phyloP scores from a whole-genome alignment of 2,888 invertebrate species.

The Gonocerus acuteangulatus region DNA sequence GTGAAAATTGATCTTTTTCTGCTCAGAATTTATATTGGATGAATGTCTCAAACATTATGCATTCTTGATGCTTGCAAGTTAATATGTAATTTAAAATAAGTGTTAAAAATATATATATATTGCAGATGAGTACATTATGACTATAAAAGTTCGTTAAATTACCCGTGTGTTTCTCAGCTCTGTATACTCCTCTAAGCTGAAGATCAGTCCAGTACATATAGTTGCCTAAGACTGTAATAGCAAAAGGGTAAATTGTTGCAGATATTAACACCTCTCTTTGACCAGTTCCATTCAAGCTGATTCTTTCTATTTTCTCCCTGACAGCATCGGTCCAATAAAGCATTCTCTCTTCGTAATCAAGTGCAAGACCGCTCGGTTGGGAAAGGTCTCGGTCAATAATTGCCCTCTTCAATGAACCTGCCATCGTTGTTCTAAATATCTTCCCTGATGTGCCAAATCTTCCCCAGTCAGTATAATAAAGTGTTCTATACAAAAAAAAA shows the following conservation, averaged over 20 bases:
- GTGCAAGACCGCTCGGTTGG: slow-evolving; percentile 90
- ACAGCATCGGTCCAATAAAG: slow-evolving; percentile 97
- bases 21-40: too few relatives aligned
- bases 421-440: slow-evolving; percentile 93
- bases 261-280: slow-evolving; percentile 73
- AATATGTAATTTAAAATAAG: too few relatives aligned
- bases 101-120: too few relatives aligned
- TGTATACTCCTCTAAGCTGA: slow-evolving; percentile 84
- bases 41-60: too few relatives aligned
- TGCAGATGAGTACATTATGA: too few relatives aligned
- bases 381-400: slow-evolving; percentile 85
- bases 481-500: slow-evolving; percentile 46
- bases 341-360: slow-evolving; percentile 89
- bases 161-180: slow-evolving; percentile 92
- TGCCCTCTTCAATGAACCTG: slow-evolving; percentile 80
- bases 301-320: slow-evolving; percentile 87
- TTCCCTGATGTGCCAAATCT: slow-evolving; percentile 86
- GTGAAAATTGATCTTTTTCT: too few relatives aligned
- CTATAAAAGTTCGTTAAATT: not conserved
- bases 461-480: slow-evolving; percentile 96
- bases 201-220: slow-evolving; percentile 96
- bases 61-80: too few relatives aligned
- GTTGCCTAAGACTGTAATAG: slow-evolving; percentile 79
- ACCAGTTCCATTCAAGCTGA: slow-evolving; percentile 70
- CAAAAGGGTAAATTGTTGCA: slow-evolving; percentile 91